Evolutionary conservation across 2,113 vertebrate genomes (phyloP), one percentile per base, ranked within the genome.

Genomic region (Aplodontia rufa): DNA sequence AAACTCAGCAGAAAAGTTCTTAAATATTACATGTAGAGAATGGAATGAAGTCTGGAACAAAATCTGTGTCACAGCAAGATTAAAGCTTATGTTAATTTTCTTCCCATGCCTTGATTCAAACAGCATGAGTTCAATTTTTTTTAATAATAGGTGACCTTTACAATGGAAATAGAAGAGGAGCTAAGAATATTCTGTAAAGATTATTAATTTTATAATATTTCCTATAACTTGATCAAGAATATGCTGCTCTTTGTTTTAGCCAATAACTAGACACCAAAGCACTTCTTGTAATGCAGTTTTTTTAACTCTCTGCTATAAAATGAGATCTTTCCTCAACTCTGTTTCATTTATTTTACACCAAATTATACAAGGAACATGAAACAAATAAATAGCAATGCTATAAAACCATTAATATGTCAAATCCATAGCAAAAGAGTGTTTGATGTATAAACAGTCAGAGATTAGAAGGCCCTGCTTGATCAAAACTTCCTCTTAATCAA

Each of bases 401-500:
- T 76, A 90, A 96, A 95, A 84, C 26, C 58, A 93, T 92, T 92
- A 93, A 81, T 88, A 68, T 35, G n/a, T 91, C 81, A 95, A 82
- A 93, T 72, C 30, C 7, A 89, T 42, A 72, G 81, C 35, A 96
- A 76, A 91, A 94, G 22, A 88, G 26, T 62, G 45, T 93, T 94
- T 97, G 87, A 93, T 91, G 51, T 85, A 82, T 75, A 94, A 81
- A 58, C 82, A 95, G 35, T 66, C 78, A 78, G 66, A 88, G 60
- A 96, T 91, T 37, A 93, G 60, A 95, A 88, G 66, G 75, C 6
- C 35, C 47, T 86, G 17, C 30, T 92, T 95, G 81, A 97, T 91
- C 74, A 92, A 96, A 90, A 86, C 40, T 94, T 96, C 47, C 51
- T 84, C 74, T 87, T 96, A 95, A 95, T 95, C 81, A 97, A 94